These are phyloP conservation scores for Polydrusus tereticollis DNA, from an alignment of 2,888 invertebrate genomes.

Conservation along the genomic window DNA sequence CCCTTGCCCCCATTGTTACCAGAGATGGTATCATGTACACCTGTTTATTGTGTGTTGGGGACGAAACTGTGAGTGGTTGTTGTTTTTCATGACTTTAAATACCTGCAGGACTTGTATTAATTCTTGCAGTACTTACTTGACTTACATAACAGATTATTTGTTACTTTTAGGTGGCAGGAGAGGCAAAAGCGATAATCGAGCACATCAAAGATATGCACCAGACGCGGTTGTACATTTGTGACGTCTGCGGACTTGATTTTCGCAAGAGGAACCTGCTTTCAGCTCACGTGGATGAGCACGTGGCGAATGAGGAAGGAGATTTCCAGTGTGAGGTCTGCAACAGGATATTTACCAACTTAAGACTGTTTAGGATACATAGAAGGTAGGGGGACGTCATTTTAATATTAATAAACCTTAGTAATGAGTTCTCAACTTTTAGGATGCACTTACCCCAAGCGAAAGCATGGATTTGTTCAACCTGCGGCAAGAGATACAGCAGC, in stretches of 20 bases:
- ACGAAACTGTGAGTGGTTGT: slow-evolving; percentile 62
- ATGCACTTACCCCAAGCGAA: slow-evolving; percentile 75
- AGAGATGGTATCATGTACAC: slow-evolving; percentile 68
- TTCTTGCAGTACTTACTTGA: not conserved
- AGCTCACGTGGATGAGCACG: slow-evolving; percentile 75
- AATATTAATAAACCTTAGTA: not conserved
- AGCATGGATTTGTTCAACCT: slow-evolving; percentile 75
- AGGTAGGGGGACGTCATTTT: slow-evolving; percentile 53
- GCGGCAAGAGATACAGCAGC: slow-evolving; percentile 78
- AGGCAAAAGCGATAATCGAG: slow-evolving; percentile 72
- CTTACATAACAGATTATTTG: not conserved
- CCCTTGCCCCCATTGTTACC: slow-evolving; percentile 53
- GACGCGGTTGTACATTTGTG: slow-evolving; percentile 77
- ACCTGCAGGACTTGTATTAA: not conserved
- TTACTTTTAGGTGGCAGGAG: slow-evolving; percentile 61
- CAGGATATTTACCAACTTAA: slow-evolving; percentile 73
- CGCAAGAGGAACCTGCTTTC: slow-evolving; percentile 75
- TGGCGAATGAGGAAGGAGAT: slow-evolving; percentile 74
- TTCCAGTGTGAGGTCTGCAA: slow-evolving; percentile 76
- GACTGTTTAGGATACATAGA: slow-evolving; percentile 74
- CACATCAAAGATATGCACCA: slow-evolving; percentile 76
- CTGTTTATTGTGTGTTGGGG: slow-evolving; percentile 70
- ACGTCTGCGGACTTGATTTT: slow-evolving; percentile 77
- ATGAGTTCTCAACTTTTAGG: slow-evolving; percentile 54
- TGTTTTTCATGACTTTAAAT: not conserved